Evolutionary conservation across 2,888 invertebrate species (phyloP).

Genomic region (Abscondita cerata): DNA sequence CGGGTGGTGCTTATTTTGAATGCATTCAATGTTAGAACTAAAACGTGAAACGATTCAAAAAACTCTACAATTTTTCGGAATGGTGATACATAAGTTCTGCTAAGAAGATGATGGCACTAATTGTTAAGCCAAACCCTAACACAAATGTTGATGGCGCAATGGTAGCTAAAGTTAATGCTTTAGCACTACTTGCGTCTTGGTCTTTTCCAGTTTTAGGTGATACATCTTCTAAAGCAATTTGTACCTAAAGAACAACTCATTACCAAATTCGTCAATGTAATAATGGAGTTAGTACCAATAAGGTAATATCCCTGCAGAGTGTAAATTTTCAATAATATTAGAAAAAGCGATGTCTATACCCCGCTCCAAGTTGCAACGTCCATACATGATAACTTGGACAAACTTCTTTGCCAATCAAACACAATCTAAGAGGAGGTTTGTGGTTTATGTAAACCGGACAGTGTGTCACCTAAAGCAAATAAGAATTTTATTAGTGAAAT

Average conservation of each 20-base stretch:
- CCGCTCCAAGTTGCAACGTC: slow-evolving; percentile 16
- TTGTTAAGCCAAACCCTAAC: not conserved
- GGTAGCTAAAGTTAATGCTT: not conserved
- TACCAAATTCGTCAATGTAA: not conserved
- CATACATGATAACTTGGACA: slow-evolving; percentile 22
- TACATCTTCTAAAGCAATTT: not conserved
- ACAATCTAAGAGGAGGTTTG: slow-evolving; percentile 3
- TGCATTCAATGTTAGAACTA: too few relatives aligned
- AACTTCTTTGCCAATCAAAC: slow-evolving; percentile 6
- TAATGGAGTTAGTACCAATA: slow-evolving; percentile 12
- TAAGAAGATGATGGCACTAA: not conserved
- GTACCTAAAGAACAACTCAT: slow-evolving; percentile 6
- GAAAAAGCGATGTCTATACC: slow-evolving; percentile 17
- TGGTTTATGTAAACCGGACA: not conserved
- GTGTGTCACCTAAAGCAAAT: not conserved
- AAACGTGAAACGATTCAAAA: too few relatives aligned
- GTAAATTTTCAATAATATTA: slow-evolving; percentile 12
- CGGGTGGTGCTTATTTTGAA: too few relatives aligned
- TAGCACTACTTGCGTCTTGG: not conserved
- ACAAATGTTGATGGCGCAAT: not conserved
- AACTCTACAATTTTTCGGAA: too few relatives aligned
- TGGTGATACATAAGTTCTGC: not conserved
- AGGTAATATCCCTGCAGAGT: slow-evolving; percentile 17
- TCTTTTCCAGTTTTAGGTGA: not conserved
- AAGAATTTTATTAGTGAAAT: not conserved